Base-by-base conservation (phyloP, 2,888 invertebrate species). In the Oeneis ivallda region DNA sequence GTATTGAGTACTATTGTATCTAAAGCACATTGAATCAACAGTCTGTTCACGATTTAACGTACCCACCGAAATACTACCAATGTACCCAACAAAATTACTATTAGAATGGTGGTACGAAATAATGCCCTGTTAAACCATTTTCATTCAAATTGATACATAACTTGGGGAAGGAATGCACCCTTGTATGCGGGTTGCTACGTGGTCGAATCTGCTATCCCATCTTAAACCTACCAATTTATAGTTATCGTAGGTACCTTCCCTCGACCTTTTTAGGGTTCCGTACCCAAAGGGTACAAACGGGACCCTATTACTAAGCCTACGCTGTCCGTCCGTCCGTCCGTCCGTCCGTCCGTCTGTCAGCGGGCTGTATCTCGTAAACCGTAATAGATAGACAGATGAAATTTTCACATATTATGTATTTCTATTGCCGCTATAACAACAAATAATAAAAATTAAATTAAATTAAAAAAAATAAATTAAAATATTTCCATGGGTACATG, bases 151-250 rank as follows among this genome's bases (percentile, higher is more conserved):
- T 60, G 60, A 60, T 49, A 49, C 34, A 15, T 43, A 39, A 52
- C 11, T n/a, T 39, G 39, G 7, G 15, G 9, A 11, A 26, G 11
- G 32, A 52, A 57, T 17, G 62, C 45, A 53, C 53, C 54, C 37
- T 56, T 69, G 61, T 57, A 56, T 61, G 45, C 56, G 56, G 47
- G 19, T 59, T 50, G 49, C 17, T 34, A 60, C 37, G 60, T 60
- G 60, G 49, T 50, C n/a, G 49, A 49, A 49, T 26, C 56, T 32
- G 34, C 15, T 45, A 43, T 34, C 32, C 56, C 56, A 37, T 59
- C 45, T 41, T n/a, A 41, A 32, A 37, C 39, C 59, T 56, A 5
- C 13, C 41, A 56, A 56, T 56, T 56, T 56, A 56, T 56, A 19
- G 39, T 15, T 41, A 56, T 39, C 54, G 54, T 17, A 6, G 2